Evolutionary conservation across 2,888 invertebrate genomes (phyloP), one percentile per base, ranked within the genome.

Genomic region (Stenodera caucasica): DNA sequence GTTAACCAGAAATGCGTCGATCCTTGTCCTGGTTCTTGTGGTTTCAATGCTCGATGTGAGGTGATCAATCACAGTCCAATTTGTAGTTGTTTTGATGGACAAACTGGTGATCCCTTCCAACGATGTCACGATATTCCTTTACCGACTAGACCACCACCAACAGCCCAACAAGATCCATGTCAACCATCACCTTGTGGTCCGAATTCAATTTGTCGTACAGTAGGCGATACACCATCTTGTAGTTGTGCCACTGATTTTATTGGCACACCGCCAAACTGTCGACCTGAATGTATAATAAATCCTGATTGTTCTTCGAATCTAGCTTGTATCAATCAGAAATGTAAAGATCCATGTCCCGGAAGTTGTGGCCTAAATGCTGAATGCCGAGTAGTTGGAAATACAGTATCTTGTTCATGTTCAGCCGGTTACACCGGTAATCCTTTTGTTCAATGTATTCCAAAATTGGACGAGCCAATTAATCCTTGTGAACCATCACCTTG

Each of bases 401-500:
- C 90, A 0, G 92, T 92, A 0, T 89, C 90, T 1, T 94, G 94
- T 74, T 88, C 86, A 7, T 96, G 95, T 75, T 84, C 85, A 26
- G 80, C 84, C 32, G 91, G 90, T 67, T 92, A 84, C 76, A 89
- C 88, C 8, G 95, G 94, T 63, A 90, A 93, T 81, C 91, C 93
- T 52, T 92, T 92, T 72, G 85, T 91, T 35, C 91, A 91, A 75
- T 93, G 93, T 75, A 80, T 88, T 56, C 80, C 80, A 55, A 84
- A 86, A 75, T 84, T 40, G 77, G 85, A 83, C 68, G 85, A 86
- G 73, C 81, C 83, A 15, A 79, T 85, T 5, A 88, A 89, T 72
- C 92, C 92, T 0, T 94, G 93, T 75, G 89, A 92, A 75, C 92
- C 94, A 55, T 92, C 92, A 32, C 94, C 94, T 1, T 95, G 95